A percentile compares a stretch with the other conserved stretches of the same genome.
These are phyloP conservation scores for Synergus gifuensis DNA, from an alignment of 2,888 invertebrate genomes.

Conservation along the genomic window DNA sequence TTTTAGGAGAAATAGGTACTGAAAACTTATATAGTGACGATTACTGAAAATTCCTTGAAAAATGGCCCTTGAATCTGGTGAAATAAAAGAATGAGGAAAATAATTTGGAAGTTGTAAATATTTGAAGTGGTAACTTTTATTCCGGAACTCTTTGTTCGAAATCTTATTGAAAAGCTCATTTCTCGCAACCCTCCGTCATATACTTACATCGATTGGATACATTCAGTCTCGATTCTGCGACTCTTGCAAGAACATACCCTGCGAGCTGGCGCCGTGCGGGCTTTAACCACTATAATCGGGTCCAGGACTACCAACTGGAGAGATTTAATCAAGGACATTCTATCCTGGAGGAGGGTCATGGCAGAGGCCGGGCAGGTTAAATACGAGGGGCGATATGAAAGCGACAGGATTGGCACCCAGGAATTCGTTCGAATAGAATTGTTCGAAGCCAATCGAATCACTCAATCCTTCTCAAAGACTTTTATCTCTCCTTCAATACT, in stretches of 20 bases:
- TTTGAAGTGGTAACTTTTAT: not conserved
- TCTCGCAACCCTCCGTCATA: conserved; percentile 55
- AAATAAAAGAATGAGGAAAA: not conserved
- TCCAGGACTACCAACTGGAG: conserved; percentile 50
- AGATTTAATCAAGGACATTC: conserved; percentile 67
- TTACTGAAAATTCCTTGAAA: not conserved
- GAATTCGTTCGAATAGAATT: conserved; percentile 45
- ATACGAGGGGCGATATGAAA: conserved; percentile 57
- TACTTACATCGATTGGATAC: conserved; percentile 43
- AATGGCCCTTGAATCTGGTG: not conserved
- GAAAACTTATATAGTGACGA: no score
- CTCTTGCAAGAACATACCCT: conserved; percentile 48
- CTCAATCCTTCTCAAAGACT: not conserved
- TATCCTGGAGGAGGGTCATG: conserved; percentile 51
- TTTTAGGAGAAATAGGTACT: no score
- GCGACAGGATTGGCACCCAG: conserved; percentile 51
- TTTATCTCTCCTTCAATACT: not conserved
- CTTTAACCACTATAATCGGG: conserved; percentile 51
- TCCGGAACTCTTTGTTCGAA: conserved; percentile 52
- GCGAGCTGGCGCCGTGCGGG: conserved; percentile 38
- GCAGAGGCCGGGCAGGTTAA: conserved; percentile 59
- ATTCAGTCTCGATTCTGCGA: conserved; percentile 51
- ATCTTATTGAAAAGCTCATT: conserved; percentile 54
- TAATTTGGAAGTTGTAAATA: not conserved
- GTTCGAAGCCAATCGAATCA: not conserved